phyloP scores from a whole-genome alignment of 2,888 invertebrate genomes.

The Epirrhoe tristata region DNA sequence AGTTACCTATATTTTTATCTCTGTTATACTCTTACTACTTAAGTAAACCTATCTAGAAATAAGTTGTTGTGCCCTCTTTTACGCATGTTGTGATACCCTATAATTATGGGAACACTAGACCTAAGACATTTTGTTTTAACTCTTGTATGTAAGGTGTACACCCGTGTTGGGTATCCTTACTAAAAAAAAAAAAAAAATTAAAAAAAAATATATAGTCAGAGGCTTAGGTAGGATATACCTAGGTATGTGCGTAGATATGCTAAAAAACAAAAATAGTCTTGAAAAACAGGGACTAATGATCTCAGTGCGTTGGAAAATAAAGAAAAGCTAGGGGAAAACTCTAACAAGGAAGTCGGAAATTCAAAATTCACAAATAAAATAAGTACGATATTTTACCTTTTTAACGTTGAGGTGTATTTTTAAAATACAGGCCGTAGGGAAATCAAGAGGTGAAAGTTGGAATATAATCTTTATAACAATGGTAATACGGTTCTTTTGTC shows the following conservation, averaged over 20 bases:
- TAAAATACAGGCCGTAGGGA: constrained; percentile 79
- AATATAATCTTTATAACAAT: constrained; percentile 61
- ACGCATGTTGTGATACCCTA: too few species aligned
- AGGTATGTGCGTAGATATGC: neutral
- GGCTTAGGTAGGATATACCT: too few species aligned
- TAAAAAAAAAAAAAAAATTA: too few species aligned
- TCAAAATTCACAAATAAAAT: constrained; percentile 69
- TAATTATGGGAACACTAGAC: too few species aligned
- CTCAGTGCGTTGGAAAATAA: constrained; percentile 56
- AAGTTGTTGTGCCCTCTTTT: too few species aligned
- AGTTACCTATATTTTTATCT: too few species aligned
- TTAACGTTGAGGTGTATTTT: constrained; percentile 66
- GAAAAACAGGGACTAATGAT: constrained; percentile 51
- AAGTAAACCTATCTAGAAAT: too few species aligned
- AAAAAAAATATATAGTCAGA: too few species aligned
- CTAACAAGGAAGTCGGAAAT: constrained; percentile 55
- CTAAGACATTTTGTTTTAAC: too few species aligned
- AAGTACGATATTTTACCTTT: constrained; percentile 72
- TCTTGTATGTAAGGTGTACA: too few species aligned
- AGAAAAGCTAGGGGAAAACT: constrained; percentile 45
- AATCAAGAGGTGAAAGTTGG: constrained; percentile 68
- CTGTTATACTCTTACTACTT: too few species aligned
- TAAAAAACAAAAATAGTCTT: neutral
- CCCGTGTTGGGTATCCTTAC: too few species aligned
- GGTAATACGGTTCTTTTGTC: constrained; percentile 45